Evolutionary conservation across 2,888 invertebrate species (phyloP), one percentile per base, ranked within the genome.

Genomic region (Oscheius sp.): DNA sequence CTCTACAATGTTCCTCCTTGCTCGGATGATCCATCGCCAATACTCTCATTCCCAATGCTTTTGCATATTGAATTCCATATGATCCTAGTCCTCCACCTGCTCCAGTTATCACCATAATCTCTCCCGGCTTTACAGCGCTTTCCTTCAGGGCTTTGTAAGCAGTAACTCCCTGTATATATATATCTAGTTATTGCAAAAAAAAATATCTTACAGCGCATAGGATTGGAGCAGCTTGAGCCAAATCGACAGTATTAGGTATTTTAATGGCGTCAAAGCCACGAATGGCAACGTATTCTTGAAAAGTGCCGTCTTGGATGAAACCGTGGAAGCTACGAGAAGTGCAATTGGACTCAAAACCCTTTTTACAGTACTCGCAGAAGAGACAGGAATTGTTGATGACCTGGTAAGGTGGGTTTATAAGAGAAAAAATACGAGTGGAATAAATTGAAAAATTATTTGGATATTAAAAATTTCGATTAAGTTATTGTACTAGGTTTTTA

Each of bases 61-160:
- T 72, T 17, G 72, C 72, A 36, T 68, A 72, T 61, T 72, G 72
- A 12, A 72, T 67, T 5, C 45, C 71, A 17, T 72, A 47, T 6
- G 62, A 56, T 12, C 73, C 73, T 14, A 73, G 54, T 8, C 73
- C 73, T 5, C 72, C 72, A 1, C 68, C 72, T 12, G 73, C 73
- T 2, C 73, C 73, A 6, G 63, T 54, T 1, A 72, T 17, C 4
- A 62, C 70, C 28, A 72, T 45, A 32, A 69, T 28, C 20, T 72
- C 57, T 9, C 72, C 72, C 8, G 72, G 30, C 12, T 57, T 32
- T 12, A 56, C 71, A 45, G 62, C 54, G 4, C 67, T 22, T 30
- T 72, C 72, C 33, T 72, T 72, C 38, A 72, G 30, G 5, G 67
- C 70, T 17, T 41, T 56, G 56, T 72, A 72, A n/a, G 72, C 71